Base-by-base conservation (phyloP, 2,113 vertebrate species). In the Regulus satrapa region DNA sequence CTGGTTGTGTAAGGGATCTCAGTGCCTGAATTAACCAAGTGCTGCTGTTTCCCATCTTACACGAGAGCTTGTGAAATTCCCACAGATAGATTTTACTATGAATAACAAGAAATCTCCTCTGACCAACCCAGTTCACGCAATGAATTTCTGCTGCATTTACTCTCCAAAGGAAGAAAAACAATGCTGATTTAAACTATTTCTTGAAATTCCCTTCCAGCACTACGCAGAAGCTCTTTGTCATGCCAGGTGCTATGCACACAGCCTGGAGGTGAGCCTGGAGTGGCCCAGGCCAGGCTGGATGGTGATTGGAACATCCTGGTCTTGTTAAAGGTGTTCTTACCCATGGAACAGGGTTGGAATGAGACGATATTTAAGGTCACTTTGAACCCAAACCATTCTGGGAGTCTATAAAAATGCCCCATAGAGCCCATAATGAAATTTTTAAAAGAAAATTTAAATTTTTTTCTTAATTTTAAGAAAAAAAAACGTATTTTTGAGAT, bases 81-180 rank as follows among this genome's bases (percentile, higher is more conserved):
- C 79, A 68, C n/a, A 45, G 71, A 58, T 6, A 3, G 83, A 80
- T 83, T 93, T 66, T 73, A 46, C 51, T 73, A 49, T 12, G 62
- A 92, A 46, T 49, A 92, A 76, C 19, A 88, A 92, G 58, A 88
- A 72, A 82, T 80, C 31, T 93, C 59, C 36, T 26, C 46, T 75
- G 64, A 59, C 48, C 1, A 1, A 91, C 40, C 6, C 1, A 0
- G 41, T 54, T 77, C 49, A 45, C 0, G 0, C 12, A 68, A 59
- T 38, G 85, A 67, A 24, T 75, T 87, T 52, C 25, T 92, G 13
- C 28, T 81, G 66, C 49, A 43, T 68, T 93, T 84, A 75, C 55
- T 58, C 59, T 87, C n/a, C 12, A 36, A 90, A 55, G 24, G 46
- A 82, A 11, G 14, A 54, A 85, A 80, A 85, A 2, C 16, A 93